A percentile compares a stretch with the other conserved stretches of the same genome.
Evolutionary conservation across 1,140 invertebrate genomes (phyloP).

Genomic region (Lepidotrigona ventralis): DNA sequence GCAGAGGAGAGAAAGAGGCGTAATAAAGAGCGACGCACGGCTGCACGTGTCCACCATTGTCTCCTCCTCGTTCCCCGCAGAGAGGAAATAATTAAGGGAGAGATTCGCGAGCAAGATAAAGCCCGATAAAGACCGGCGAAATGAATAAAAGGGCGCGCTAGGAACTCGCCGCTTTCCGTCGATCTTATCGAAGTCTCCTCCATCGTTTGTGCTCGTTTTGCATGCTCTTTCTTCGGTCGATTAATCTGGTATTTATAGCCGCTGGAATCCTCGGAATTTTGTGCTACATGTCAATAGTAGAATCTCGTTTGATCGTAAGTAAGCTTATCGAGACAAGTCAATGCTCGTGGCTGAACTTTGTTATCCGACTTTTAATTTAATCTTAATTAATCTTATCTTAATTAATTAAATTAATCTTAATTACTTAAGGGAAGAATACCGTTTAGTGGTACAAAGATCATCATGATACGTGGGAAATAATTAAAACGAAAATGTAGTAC

Average conservation of each 20-base stretch:
- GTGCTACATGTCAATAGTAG: background rate
- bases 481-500: background rate
- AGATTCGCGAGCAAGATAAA: slow-evolving; percentile 72
- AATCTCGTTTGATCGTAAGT: background rate
- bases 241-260: background rate
- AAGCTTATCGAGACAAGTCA: too few relatives aligned
- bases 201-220: background rate
- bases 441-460: too few relatives aligned
- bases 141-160: slow-evolving; percentile 29
- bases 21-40: slow-evolving; percentile 60
- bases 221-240: background rate
- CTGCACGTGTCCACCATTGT: slow-evolving; percentile 71
- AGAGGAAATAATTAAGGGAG: slow-evolving; percentile 72
- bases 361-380: background rate
- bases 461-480: too few relatives aligned
- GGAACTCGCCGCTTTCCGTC: background rate
- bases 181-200: slow-evolving; percentile 24
- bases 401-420: too few relatives aligned
- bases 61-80: slow-evolving; percentile 57
- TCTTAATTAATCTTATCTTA: too few relatives aligned
- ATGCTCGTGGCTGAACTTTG: background rate
- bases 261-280: background rate
- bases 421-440: too few relatives aligned
- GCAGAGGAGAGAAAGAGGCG: slow-evolving; percentile 39
- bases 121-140: slow-evolving; percentile 41